A percentile compares a stretch with the other conserved stretches of the same genome.
phyloP scores from a whole-genome alignment of 2,888 invertebrate genomes.

The Erpobdella octoculata region DNA sequence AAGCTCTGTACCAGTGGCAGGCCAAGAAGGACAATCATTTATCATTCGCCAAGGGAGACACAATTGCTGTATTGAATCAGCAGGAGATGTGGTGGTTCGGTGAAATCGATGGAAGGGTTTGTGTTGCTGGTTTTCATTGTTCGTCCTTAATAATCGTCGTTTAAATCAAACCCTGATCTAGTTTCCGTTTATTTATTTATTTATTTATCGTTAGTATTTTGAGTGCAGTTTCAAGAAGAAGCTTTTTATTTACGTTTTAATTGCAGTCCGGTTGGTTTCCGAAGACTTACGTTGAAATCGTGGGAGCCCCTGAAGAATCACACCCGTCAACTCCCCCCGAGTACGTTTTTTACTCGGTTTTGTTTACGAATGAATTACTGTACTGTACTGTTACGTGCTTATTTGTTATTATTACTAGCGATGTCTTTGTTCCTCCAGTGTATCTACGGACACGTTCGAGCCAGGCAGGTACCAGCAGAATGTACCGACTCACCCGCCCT shows the following conservation, averaged over 20 bases:
- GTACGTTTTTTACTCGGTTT: neutral
- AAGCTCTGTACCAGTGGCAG: slow-evolving; percentile 59
- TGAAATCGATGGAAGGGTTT: slow-evolving; percentile 54
- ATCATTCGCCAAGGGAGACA: slow-evolving; percentile 60
- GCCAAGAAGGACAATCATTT: slow-evolving; percentile 60
- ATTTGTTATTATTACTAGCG: too few relatives aligned
- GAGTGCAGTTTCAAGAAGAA: too few relatives aligned
- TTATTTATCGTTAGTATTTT: neutral
- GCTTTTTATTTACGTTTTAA: too few relatives aligned
- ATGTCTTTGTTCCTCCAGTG: too few relatives aligned
- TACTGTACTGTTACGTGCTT: neutral
- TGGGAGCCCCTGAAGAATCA: slow-evolving; percentile 39
- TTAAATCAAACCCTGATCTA: neutral
- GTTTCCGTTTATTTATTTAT: neutral
- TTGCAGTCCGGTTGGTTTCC: slow-evolving; percentile 60
- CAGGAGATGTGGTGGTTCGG: slow-evolving; percentile 64
- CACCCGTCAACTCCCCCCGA: slow-evolving; percentile 15
- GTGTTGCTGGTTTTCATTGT: neutral
- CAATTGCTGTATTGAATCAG: slow-evolving; percentile 59
- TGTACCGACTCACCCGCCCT: too few relatives aligned
- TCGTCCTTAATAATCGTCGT: neutral
- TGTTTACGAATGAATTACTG: neutral
- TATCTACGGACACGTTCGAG: neutral
- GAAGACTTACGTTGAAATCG: slow-evolving; percentile 57
- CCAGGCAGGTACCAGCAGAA: too few relatives aligned